Evolutionary conservation across 1,140 invertebrate genomes (phyloP), one percentile per base, ranked within the genome.

Genomic region (Mactra quadrangularis): DNA sequence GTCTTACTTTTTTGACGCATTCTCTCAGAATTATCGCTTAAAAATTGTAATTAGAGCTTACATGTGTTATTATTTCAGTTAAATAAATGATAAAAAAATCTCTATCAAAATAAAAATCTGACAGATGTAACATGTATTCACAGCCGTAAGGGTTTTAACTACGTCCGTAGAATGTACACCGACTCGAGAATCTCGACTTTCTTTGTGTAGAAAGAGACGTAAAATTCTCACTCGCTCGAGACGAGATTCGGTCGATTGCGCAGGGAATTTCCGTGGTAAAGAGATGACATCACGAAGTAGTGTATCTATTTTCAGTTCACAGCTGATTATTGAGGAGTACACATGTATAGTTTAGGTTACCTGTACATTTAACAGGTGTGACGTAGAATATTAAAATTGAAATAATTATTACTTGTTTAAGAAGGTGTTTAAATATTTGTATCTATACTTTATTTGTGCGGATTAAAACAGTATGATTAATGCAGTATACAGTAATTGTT

Each of bases 271-370:
- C 64, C 64, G 64, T 68, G 41, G 35, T 52, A 13, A 27, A 19
- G 38, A 22, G 6, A 60, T 76, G 74, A 76, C 74, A 62, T 76
- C 74, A 76, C 74, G 59, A 62, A 75, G 45, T 38, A 22, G 17
- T 62, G 31, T 35, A 50, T 62, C 45, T 60, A 50, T 55, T 62
- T 60, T 76, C 57, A 76, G 45, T 76, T 60, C 31, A 76, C 55
- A 76, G 57, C 74, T 76, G 74, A 76, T 55, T 76, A 57, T 45
- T n/a, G 59, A 38, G 35, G 74, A 60, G 59, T 76, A 76, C n/a
- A 64, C 57, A 75, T 22, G 41, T 70, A 19, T 53, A 33, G 50
- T n/a, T n/a, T n/a, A n/a, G n/a, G n/a, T 45, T 76, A 76, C 74
- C 27, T 76, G 57, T 76, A 76, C 53, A 47, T 47, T 62, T 50